Evolutionary conservation across 2,888 invertebrate genomes (phyloP), one percentile per base, ranked within the genome.

Genomic region (Erynnis tages): DNA sequence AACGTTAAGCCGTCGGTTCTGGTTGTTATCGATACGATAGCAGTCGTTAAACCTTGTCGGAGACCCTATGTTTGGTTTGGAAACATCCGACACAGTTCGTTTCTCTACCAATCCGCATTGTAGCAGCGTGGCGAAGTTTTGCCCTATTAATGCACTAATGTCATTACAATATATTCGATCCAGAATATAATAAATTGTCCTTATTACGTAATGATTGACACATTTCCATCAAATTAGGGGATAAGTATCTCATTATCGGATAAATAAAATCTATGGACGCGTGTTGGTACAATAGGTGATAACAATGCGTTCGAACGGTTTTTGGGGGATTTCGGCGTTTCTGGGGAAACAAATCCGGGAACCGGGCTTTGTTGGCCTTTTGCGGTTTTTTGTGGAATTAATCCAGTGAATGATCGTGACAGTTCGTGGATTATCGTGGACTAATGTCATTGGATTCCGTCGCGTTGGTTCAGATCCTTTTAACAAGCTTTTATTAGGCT

Each of bases 181-280:
- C 17, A n/a, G 23, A 21, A 38, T 14, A 32, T 14, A 25, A 38
- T 38, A 25, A 45, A 41, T 23, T 27, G 38, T 34, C 14, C 27
- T 53, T 52, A 59, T 59, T 47, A 46, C 35, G 23, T 35, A 54
- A 54, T 60, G 60, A 60, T 58, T 60, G 60, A 58, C 60, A 53
- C 27, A 35, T 53, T 49, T 53, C 49, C 8, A 41, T 49, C 40
- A 32, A 49, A 58, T 55, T 58, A 48, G 43, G 14, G 47, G 29
- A 40, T 40, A 25, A 54, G 50, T 53, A 53, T 50, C 50, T 56
- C 53, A 58, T 54, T 54, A 55, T 54, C 34, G 54, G 55, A 55
- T 57, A 38, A n/a, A n/a, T n/a, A n/a, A n/a, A n/a, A 59, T 58
- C 48, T 49, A 13, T 13, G 19, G 54, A 34, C 57, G 50, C 59